A percentile compares a stretch with the other conserved stretches of the same genome.
phyloP scores from a whole-genome alignment of 2,888 invertebrate genomes.

The Melanophora roralis region DNA sequence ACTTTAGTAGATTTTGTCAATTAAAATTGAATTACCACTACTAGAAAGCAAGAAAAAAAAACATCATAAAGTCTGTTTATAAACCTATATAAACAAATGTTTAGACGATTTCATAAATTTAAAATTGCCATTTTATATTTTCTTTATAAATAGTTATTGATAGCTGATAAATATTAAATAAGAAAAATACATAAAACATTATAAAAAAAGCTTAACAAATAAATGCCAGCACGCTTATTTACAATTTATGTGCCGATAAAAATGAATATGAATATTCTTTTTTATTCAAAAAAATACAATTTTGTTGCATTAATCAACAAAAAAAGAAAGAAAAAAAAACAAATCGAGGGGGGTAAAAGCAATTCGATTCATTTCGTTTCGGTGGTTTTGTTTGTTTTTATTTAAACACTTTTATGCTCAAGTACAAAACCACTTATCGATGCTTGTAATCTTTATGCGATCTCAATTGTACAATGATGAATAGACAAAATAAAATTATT shows the following conservation, averaged over 20 bases:
- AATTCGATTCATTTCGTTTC: constrained; percentile 46
- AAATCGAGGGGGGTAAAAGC: not conserved
- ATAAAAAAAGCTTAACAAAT: constrained; percentile 50
- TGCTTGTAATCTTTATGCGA: constrained; percentile 63
- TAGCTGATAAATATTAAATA: constrained; percentile 11
- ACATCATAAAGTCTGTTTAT: not conserved
- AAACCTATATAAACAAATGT: constrained; percentile 35
- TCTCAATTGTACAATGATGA: constrained; percentile 64
- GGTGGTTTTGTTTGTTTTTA: constrained; percentile 50
- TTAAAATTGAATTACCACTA: not conserved
- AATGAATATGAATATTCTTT: constrained; percentile 33
- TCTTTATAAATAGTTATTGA: constrained; percentile 37
- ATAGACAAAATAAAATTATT: constrained; percentile 59
- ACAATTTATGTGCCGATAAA: constrained; percentile 21
- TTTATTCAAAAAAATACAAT: constrained; percentile 17
- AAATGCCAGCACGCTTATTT: constrained; percentile 57
- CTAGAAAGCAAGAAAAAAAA: not conserved
- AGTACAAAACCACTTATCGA: constrained; percentile 63
- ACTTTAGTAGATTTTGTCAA: not conserved
- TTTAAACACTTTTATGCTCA: constrained; percentile 61
- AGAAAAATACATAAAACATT: not conserved
- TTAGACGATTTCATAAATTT: constrained; percentile 34
- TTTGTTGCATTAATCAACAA: constrained; percentile 48
- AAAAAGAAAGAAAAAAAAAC: constrained; percentile 2
- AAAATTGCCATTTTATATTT: not conserved